Base-by-base conservation (phyloP, 2,888 invertebrate genomes). In the Pogonocherus hispidulus region DNA sequence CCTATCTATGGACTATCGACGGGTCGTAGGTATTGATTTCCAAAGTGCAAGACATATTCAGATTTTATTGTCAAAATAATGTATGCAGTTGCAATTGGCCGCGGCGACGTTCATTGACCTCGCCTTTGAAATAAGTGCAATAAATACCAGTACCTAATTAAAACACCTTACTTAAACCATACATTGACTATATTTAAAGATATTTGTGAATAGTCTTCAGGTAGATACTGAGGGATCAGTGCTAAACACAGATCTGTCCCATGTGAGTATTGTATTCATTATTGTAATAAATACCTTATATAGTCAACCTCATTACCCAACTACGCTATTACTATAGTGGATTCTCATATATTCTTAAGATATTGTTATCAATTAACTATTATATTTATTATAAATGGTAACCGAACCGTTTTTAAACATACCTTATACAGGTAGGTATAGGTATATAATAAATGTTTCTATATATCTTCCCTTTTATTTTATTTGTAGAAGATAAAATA, bases 251-350 rank as follows among this genome's bases (percentile, higher is more conserved):
- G 19, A 20, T 3, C 47, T 2, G 20, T 49, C 47, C n/a, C 47
- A 49, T 49, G 47, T 49, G n/a, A 49, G 47, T 49, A 49, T 22
- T 20, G n/a, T n/a, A n/a, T n/a, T n/a, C n/a, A n/a, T n/a, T n/a
- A n/a, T n/a, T n/a, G n/a, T n/a, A n/a, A n/a, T n/a, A n/a, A n/a
- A n/a, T n/a, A n/a, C n/a, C n/a, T n/a, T n/a, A n/a, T n/a, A n/a
- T n/a, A n/a, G n/a, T n/a, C n/a, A n/a, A n/a, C n/a, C n/a, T n/a
- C n/a, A n/a, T n/a, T n/a, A n/a, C n/a, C n/a, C n/a, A n/a, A n/a
- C n/a, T n/a, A n/a, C n/a, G n/a, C n/a, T n/a, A n/a, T n/a, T n/a
- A n/a, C n/a, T n/a, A n/a, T n/a, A n/a, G n/a, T n/a, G n/a, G n/a
- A n/a, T n/a, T n/a, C n/a, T n/a, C n/a, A n/a, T n/a, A n/a, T n/a